Base-by-base conservation (phyloP, 2,888 invertebrate genomes). In the Archips crataeganus region DNA sequence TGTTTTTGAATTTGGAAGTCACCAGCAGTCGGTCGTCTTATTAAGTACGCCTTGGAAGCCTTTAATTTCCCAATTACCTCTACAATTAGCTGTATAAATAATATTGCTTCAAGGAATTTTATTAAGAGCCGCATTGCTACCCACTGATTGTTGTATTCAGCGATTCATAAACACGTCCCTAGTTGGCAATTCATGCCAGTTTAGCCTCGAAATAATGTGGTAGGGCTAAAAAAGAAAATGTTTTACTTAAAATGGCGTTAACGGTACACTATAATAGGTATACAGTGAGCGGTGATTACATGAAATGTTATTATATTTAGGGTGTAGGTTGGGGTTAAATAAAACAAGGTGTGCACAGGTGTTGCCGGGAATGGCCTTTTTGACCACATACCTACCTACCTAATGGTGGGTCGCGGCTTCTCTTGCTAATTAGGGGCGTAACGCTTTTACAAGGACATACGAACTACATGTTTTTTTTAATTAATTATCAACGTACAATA, bases 1-100 rank as follows among this genome's bases (percentile, higher is more conserved):
- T 89, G 87, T 87, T 86, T 86, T 84, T 84, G 82, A 88, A 85
- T 90, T 89, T 89, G 87, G 87, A 88, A 87, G 87, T 87, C 87
- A 87, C 87, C 86, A 68, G 68, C 68, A 73, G 68, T 73, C 59
- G 68, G 68, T 47, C 72, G 47, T 73, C 63, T 73, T 63, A 68
- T 68, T 73, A 73, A 73, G 68, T 72, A 23, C 59, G 68, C 62
- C 68, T 63, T 68, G 63, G 72, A 59, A 73, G 72, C 63, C 72
- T 73, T 68, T 73, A 73, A 73, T 73, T 73, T 68, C 51, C 62
- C 72, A 59, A 60, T 60, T 60, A 60, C 57, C 66, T 71, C 54
- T 57, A 66, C 62, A 73, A 73, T 73, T 73, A 73, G 68, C 32
- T 61, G 32, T 51, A 63, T 65, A 51, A 66, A 51, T 61, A 66